Base-by-base conservation (phyloP, 2,113 vertebrate species). In the Callorhinus ursinus region DNA sequence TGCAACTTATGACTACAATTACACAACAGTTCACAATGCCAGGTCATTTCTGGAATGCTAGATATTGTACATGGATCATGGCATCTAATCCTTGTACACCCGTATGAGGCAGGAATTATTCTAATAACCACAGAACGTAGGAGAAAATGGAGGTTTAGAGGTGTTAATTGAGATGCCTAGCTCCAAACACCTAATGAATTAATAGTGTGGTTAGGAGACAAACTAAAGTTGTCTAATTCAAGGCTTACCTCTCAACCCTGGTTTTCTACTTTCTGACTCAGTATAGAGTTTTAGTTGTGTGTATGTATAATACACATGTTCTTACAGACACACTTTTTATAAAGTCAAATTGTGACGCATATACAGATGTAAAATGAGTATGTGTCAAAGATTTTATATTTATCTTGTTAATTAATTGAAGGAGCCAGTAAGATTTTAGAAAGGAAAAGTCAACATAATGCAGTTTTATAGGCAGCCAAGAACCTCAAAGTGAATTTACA, bases 1-100 rank as follows among this genome's bases (percentile, higher is more conserved):
- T 63, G 72, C 33, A 80, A 71, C 92, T 84, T 84, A 74, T 39
- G 33, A 19, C 26, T 80, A 83, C 10, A 31, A 61, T 65, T 87
- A 94, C 21, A 69, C n/a, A 80, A 79, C 5, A 55, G 74, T 69
- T 33, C 31, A 57, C 28, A 24, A 5, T 26, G 55, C 87, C 82
- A 92, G 71, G 33, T 39, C 90, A 87, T 94, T 96, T 87, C 71
- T 74, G 39, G 49, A 93, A 55, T 51, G 77, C 39, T 67, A 61
- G 59, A 61, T 86, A 51, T 42, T 57, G 10, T 80, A 11, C 51
- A 26, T 24, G 84, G 36, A 59, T 92, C 76, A 74, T 15, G 11
- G 36, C 9, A 4, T 79, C 89, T 84, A 74, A 84, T 63, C 80
- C 42, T 90, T 57, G 18, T 33, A 71, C 26, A 69, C 16, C 14